Conservation (phyloP, 2,113 vertebrate genomes). For the Pipra filicauda region DNA sequence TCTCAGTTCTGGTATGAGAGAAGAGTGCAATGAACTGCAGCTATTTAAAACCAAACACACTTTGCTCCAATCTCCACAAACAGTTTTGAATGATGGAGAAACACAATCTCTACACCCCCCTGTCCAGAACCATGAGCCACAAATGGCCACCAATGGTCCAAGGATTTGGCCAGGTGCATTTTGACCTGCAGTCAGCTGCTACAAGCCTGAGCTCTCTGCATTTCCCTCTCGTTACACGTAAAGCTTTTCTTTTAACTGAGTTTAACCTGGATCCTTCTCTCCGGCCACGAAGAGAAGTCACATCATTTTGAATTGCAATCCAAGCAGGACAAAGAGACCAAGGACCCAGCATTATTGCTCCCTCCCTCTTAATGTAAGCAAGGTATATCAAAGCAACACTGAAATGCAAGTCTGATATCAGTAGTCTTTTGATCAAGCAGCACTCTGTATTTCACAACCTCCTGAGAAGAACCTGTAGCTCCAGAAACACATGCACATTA, state of each 20-base stretch:
- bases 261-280: not conserved
- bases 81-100: not conserved
- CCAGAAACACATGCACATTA: not conserved
- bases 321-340: not conserved
- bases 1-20: not conserved
- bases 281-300: not conserved
- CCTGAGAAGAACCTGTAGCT: not conserved
- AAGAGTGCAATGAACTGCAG: not conserved
- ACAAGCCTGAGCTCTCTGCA: not conserved
- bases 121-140: not conserved
- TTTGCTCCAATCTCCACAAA: not conserved
- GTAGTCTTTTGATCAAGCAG: not conserved
- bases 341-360: not conserved
- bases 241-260: not conserved
- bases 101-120: accelerated
- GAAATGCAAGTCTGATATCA: not conserved
- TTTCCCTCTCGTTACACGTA: not conserved
- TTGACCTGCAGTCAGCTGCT: not conserved
- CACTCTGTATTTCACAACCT: not conserved
- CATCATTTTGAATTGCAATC: not conserved
- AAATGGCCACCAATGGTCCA: not conserved
- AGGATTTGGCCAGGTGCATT: not conserved
- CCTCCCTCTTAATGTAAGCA: not conserved
- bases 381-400: not conserved
- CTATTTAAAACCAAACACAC: not conserved